These are phyloP conservation scores for Hemicentrotus pulcherrimus DNA, from an alignment of 35 echinoderm and acorn worm genomes.

Conservation along the genomic window DNA sequence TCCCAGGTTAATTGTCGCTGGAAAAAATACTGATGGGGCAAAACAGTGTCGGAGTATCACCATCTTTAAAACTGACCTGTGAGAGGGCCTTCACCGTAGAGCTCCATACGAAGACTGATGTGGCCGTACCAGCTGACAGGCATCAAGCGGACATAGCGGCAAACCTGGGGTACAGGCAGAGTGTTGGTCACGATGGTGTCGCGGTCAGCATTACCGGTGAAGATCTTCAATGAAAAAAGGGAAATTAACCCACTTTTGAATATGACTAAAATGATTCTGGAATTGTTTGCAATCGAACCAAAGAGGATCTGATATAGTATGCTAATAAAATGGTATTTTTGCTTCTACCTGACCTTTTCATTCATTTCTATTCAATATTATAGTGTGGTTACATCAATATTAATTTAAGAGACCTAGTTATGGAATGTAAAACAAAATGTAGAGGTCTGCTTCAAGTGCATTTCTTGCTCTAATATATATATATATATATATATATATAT, in stretches of 20 bases:
- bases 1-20: too few relatives aligned
- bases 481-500: too few relatives aligned
- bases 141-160: slow-evolving; percentile 35
- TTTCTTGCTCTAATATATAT: too few relatives aligned
- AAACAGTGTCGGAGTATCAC: not conserved
- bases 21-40: too few relatives aligned
- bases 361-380: not conserved
- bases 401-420: too few relatives aligned
- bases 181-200: slow-evolving; percentile 20
- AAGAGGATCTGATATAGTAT: too few relatives aligned
- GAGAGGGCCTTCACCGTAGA: slow-evolving; percentile 36
- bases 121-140: slow-evolving; percentile 38
- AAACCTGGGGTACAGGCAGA: slow-evolving; percentile 2
- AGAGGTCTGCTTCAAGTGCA: too few relatives aligned
- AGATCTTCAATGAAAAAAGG: slow-evolving; percentile 13
- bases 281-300: too few relatives aligned
- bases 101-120: slow-evolving; percentile 54
- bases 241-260: not conserved
- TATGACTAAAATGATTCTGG: not conserved
- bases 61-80: not conserved
- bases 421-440: too few relatives aligned
- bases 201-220: not conserved
- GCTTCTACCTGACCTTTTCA: not conserved
- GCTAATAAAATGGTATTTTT: not conserved
- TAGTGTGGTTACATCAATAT: too few relatives aligned